Evolutionary conservation across 1,140 invertebrate species (phyloP).

Genomic region (Lepidurus apus): DNA sequence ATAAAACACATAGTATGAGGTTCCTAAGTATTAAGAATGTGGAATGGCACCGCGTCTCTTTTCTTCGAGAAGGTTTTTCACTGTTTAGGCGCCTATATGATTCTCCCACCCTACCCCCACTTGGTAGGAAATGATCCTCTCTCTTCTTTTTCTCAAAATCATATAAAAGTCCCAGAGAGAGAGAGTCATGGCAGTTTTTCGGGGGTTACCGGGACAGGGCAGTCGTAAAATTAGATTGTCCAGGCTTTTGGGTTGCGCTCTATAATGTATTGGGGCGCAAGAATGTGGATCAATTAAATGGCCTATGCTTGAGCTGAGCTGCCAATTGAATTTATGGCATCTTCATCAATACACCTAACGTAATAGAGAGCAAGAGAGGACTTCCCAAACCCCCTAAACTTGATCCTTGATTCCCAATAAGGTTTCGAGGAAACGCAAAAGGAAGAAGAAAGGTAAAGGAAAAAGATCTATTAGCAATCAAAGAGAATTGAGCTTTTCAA

Average conservation of each 20-base stretch:
- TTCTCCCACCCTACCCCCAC: neutral
- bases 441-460: neutral
- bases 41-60: neutral
- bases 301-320: neutral
- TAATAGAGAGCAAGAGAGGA: neutral
- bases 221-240: conserved; percentile 20
- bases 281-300: conserved; percentile 20
- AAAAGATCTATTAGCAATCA: neutral
- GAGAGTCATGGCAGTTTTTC: no score
- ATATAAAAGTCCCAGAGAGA: neutral
- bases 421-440: neutral
- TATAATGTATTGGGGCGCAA: neutral
- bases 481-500: conserved; percentile 1
- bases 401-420: neutral
- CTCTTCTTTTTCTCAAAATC: neutral
- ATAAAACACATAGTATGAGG: conserved; percentile 5
- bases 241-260: neutral
- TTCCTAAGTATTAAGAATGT: neutral
- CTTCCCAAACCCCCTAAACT: neutral
- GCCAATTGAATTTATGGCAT: conserved; percentile 22
- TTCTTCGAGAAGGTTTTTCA: neutral
- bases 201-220: no score
- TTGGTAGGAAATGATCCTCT: neutral
- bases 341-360: neutral
- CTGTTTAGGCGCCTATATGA: neutral